Evolutionary conservation across 2,888 invertebrate species (phyloP).

Genomic region (Cheilosia vernalis): DNA sequence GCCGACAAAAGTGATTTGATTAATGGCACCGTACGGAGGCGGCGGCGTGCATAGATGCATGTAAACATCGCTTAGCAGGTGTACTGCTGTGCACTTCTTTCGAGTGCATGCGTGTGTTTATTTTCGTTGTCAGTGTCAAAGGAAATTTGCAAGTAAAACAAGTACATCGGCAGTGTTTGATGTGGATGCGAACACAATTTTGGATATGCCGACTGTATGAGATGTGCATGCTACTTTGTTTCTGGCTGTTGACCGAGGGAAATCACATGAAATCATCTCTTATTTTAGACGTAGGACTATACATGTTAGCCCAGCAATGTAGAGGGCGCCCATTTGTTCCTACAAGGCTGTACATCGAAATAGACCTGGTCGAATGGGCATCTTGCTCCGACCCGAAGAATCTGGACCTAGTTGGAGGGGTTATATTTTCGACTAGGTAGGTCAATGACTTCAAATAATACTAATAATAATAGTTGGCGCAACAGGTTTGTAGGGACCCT

Average conservation of each 20-base stretch:
- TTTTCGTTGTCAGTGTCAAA: slow-evolving; percentile 55
- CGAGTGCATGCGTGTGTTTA: slow-evolving; percentile 33
- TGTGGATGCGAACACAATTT: neutral
- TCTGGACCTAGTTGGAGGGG: no score
- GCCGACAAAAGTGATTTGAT: slow-evolving; percentile 67
- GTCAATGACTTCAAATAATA: no score
- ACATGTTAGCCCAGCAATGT: no score
- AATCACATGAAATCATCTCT: no score
- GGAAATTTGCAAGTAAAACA: slow-evolving; percentile 15
- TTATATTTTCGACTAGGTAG: no score
- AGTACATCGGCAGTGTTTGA: slow-evolving; percentile 24
- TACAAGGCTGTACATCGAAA: no score
- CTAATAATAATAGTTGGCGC: no score
- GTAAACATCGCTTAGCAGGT: slow-evolving; percentile 69
- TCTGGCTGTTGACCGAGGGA: neutral
- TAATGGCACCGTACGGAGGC: slow-evolving; percentile 58
- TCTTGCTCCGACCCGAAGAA: no score
- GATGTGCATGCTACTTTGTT: neutral
- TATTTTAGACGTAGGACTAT: no score
- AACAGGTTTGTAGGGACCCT: no score
- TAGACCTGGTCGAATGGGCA: no score
- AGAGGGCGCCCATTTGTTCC: no score
- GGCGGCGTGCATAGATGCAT: slow-evolving; percentile 64
- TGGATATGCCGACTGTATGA: neutral
- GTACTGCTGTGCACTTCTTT: slow-evolving; percentile 27